Base-by-base conservation (phyloP, 2,888 invertebrate genomes). In the Polylopha cassiicola region DNA sequence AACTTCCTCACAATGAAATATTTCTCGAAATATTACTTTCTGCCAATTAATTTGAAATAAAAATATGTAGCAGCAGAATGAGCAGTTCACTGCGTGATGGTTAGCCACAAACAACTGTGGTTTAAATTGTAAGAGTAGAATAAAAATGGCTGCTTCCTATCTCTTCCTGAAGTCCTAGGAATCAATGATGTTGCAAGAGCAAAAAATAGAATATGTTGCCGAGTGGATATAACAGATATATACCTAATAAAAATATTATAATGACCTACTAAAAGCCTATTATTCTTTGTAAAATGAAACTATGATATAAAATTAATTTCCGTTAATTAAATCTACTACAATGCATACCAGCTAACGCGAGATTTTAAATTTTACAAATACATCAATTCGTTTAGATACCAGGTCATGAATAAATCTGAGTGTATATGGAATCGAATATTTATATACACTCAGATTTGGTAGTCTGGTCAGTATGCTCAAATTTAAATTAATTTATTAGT, bases 131-230 rank as follows among this genome's bases (percentile, higher is more conserved):
- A 26, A 24, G 36, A 36, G 24, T 21, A 21, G 13, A 24, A 27
- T 33, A 38, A 43, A 43, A 37, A 43, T 37, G 37, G 37, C 37
- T 20, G 37, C 27, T 33, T 29, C 6, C 8, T 24, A n/a, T n/a
- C 15, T 34, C 16, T 13, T 27, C 21, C 41, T 22, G 18, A 20
- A 24, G 20, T 6, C 27, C 31, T 29, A 21, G 26, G 34, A 30
- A 5, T 22, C 8, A 17, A 10, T n/a, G n/a, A 26, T 36, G 36
- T 36, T 36, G 10, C 36, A 26, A 36, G 9, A 3, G 4, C 14
- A 4, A 4, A 10, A 1, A 8, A n/a, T 4, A 10, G 2, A 22
- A 22, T 2, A 9, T 22, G 22, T 9, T 2, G 8, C 8, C 8
- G 11, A 24, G 3, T 24, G 11, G 7, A 5, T 22, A 16, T 7